Conservation (phyloP, 2,888 invertebrate genomes). For the Meta bourneti region DNA sequence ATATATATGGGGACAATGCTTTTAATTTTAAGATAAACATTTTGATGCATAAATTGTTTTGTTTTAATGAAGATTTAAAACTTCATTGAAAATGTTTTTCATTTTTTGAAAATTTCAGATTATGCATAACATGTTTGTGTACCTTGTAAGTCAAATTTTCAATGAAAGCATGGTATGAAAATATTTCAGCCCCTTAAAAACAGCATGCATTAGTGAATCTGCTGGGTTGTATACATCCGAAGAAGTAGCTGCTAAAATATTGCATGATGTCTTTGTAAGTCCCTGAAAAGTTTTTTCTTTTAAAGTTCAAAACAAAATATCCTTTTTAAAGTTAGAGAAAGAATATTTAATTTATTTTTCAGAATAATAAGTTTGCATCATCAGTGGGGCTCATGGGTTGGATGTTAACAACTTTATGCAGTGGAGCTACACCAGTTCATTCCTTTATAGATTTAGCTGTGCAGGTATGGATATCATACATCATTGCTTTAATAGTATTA, state of each 20-base stretch:
- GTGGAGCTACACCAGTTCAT: slow-evolving; percentile 89
- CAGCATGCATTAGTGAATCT: slow-evolving; percentile 90
- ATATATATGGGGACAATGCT: no score
- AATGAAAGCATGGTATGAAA: background rate
- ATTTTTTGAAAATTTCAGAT: no score
- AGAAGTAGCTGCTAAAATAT: slow-evolving; percentile 88
- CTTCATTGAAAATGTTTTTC: no score
- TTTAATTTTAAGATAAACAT: no score
- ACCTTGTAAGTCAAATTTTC: background rate
- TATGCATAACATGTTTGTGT: no score
- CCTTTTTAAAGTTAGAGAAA: no score
- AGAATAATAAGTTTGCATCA: slow-evolving; percentile 93
- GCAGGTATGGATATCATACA: slow-evolving; percentile 80
- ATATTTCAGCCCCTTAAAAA: slow-evolving; percentile 84
- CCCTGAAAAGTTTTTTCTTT: background rate
- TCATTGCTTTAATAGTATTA: no score
- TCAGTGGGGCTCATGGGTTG: slow-evolving; percentile 82
- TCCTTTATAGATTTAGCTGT: slow-evolving; percentile 84
- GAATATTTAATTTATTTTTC: slow-evolving; percentile 79
- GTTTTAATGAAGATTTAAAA: no score
- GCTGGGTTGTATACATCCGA: slow-evolving; percentile 90
- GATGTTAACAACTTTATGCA: slow-evolving; percentile 88
- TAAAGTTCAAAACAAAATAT: no score
- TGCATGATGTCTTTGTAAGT: slow-evolving; percentile 90
- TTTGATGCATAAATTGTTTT: no score